These are phyloP conservation scores for Catharus fuscescens DNA, from an alignment of 2,113 vertebrate species.

Conservation along the genomic window DNA sequence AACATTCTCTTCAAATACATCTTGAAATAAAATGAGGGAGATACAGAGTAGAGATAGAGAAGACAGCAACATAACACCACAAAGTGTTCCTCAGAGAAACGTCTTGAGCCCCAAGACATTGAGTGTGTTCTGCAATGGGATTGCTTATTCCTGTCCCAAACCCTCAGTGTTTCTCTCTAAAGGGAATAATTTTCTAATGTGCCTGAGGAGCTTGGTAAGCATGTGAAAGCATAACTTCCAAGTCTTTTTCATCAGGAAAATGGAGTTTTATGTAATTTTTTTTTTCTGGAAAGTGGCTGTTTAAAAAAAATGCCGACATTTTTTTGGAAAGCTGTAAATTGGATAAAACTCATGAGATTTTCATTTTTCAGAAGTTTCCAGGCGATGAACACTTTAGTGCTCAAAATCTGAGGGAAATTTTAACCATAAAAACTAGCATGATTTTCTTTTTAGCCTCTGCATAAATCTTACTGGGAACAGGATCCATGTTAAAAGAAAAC, in stretches of 20 bases:
- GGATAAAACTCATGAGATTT: neutral
- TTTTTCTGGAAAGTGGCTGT: neutral
- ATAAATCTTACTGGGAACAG: conserved; percentile 39
- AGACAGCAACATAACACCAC: neutral
- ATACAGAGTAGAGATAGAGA: neutral
- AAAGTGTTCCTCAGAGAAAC: neutral
- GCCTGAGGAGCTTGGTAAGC: neutral
- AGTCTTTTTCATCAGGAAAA: neutral
- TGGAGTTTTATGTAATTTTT: neutral
- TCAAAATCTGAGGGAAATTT: conserved; percentile 14
- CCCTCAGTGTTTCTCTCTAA: neutral
- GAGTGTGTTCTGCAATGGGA: neutral
- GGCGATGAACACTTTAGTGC: neutral
- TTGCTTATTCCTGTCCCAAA: neutral
- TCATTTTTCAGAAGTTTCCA: neutral
- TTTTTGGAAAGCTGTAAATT: neutral
- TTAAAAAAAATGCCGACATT: neutral
- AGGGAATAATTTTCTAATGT: neutral
- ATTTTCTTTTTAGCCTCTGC: conserved; percentile 41
- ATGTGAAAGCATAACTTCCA: neutral
- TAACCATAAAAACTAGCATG: neutral
- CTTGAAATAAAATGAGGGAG: neutral
- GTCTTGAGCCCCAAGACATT: neutral
- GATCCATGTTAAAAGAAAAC: conserved; percentile 34
- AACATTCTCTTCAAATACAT: neutral